A percentile compares a stretch with the other conserved stretches of the same genome.
Conservation (phyloP, 2,888 invertebrate genomes). For the Rhaphigaster nebulosa region DNA sequence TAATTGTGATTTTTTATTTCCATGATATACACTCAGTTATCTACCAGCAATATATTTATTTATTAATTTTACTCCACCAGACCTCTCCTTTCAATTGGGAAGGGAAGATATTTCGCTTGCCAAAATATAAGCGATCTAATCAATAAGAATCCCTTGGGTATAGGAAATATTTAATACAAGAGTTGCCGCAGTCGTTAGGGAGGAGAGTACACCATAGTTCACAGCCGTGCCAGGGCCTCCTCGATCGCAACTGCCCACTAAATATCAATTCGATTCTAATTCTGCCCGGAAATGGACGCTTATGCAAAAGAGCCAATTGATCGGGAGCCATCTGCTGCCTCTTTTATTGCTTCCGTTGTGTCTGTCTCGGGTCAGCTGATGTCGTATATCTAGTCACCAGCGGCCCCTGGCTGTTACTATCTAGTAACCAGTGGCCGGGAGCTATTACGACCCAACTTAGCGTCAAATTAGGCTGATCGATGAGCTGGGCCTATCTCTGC, state of each 20-base stretch:
- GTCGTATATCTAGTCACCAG: background rate
- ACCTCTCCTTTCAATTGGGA: too few relatives aligned
- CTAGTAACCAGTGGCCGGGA: background rate
- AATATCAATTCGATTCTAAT: conserved; percentile 19
- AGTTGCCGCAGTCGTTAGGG: background rate
- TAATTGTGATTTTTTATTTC: too few relatives aligned
- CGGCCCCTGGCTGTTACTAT: background rate
- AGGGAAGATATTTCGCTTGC: background rate
- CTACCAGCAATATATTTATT: too few relatives aligned
- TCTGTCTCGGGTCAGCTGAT: background rate
- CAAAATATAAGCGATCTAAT: background rate
- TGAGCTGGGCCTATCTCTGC: background rate
- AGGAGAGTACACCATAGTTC: background rate
- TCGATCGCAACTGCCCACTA: conserved; percentile 26
- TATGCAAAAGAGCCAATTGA: conserved; percentile 42
- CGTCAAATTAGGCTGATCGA: conserved; percentile 23
- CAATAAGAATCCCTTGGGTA: background rate
- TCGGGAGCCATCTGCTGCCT: conserved; percentile 28
- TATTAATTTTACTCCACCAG: too few relatives aligned
- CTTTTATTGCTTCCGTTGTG: conserved; percentile 18
- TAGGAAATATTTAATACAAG: background rate
- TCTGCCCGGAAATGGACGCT: background rate
- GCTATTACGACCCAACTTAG: background rate
- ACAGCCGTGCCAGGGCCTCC: background rate
- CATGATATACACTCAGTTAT: too few relatives aligned